Evolutionary conservation across 1,140 invertebrate genomes (phyloP).

Genomic region (Drosophila pseudoobscura): DNA sequence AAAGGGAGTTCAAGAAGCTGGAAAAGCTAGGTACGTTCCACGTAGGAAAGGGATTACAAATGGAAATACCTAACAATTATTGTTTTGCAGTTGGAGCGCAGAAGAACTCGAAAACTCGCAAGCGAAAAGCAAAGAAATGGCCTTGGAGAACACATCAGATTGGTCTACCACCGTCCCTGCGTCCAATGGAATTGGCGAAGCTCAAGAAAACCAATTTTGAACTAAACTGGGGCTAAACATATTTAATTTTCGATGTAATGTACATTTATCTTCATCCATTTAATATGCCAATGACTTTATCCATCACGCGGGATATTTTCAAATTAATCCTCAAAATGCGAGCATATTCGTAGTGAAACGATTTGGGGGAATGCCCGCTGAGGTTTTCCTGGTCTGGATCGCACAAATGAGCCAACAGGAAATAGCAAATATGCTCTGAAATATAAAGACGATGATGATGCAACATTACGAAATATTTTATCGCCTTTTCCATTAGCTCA

Average conservation of each 20-base stretch:
- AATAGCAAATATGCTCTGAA: conserved; percentile 74
- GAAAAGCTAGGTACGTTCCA: conserved; percentile 49
- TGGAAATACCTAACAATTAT: not conserved
- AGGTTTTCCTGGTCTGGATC: conserved; percentile 70
- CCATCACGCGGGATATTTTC: conserved; percentile 69
- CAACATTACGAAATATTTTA: not conserved
- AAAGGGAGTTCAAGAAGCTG: conserved; percentile 55
- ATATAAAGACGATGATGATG: not conserved
- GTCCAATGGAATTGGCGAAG: conserved; percentile 31
- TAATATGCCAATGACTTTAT: conserved; percentile 61
- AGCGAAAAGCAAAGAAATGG: conserved; percentile 15
- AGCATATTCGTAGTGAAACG: conserved; percentile 71
- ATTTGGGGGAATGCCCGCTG: conserved; percentile 67
- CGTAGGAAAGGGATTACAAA: not conserved
- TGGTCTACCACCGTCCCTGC: conserved; percentile 56
- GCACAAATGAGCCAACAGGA: conserved; percentile 69
- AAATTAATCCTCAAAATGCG: conserved; percentile 65
- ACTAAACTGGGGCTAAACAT: conserved; percentile 41
- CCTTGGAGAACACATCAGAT: conserved; percentile 13
- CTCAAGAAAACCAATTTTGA: conserved; percentile 34
- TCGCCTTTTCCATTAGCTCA: conserved; percentile 8
- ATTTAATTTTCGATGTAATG: not conserved
- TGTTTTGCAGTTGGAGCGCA: conserved; percentile 2
- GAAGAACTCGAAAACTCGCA: conserved; percentile 23
- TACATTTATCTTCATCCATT: conserved; percentile 36